phyloP scores from a whole-genome alignment of 2,888 invertebrate genomes.

The Magallana nippona region DNA sequence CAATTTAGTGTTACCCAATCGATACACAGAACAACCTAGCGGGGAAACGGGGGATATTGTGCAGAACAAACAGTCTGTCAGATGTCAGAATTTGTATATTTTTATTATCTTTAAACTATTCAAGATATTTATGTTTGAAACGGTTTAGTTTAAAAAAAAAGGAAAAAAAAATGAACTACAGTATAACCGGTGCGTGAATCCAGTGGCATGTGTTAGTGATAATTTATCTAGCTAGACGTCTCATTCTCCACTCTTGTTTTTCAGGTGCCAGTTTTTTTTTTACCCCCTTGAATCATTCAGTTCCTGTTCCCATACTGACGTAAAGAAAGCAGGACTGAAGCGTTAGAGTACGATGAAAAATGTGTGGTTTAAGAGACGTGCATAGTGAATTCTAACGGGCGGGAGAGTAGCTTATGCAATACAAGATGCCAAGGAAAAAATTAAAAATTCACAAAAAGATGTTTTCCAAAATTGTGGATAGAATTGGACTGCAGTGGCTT shows the following conservation, averaged over 20 bases:
- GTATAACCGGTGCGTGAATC: slow-evolving; percentile 28
- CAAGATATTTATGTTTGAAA: slow-evolving; percentile 33
- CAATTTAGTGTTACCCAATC: slow-evolving; percentile 10
- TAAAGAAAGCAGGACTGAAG: not conserved
- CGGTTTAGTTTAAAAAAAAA: slow-evolving; percentile 4
- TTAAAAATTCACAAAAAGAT: not conserved
- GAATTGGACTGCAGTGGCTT: not conserved
- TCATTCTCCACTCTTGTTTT: slow-evolving; percentile 30
- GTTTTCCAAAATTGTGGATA: not conserved
- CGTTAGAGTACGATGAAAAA: slow-evolving; percentile 4
- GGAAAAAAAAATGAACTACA: not conserved
- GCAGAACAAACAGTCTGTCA: slow-evolving; percentile 32
- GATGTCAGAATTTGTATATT: slow-evolving; percentile 33
- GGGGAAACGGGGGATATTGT: not conserved
- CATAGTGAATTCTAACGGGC: not conserved
- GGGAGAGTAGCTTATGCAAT: not conserved
- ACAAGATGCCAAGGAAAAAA: slow-evolving; percentile 16
- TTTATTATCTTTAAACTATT: slow-evolving; percentile 33
- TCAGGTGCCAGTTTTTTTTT: slow-evolving; percentile 29
- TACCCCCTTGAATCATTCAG: not conserved
- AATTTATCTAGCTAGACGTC: slow-evolving; percentile 18
- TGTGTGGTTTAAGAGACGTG: not conserved
- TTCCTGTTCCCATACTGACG: slow-evolving; percentile 10
- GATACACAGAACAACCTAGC: not conserved
- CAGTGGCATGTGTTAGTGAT: slow-evolving; percentile 21